Base-by-base conservation (phyloP, 2,797 vertebrate species). In the Sphaeramia orbicularis region DNA sequence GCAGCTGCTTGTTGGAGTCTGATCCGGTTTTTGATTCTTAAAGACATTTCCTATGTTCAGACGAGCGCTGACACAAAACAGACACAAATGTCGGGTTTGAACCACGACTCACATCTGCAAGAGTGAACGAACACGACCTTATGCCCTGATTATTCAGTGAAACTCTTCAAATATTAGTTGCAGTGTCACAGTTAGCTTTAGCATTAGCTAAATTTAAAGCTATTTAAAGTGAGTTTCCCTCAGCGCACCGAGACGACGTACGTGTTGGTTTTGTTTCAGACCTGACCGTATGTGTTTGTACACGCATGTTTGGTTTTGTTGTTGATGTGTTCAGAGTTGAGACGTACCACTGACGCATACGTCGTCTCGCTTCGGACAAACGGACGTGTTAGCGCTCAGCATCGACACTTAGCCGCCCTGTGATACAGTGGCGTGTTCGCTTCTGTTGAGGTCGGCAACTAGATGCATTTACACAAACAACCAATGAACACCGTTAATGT, bases 401-500 rank as follows among this genome's bases (percentile, higher is more conserved):
- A n/a, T n/a, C n/a, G 43, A 66, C 41, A 0, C 18, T 6, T 58
- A 32, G 15, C 37, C 52, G 81, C 79, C 77, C 79, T 80, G 78
- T 86, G 85, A 88, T 69, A 63, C 62, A n/a, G 75, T 71, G 62
- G 55, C 14, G 2, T 1, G 0, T 0, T 8, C 1, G 6, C 72
- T 41, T 73, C 83, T 57, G 83, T 71, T 86, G 86, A 89, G 84
- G 84, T 83, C 86, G 5, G 32, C 35, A 44, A 30, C 27, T 3
- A 30, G 9, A 30, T 14, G n/a, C 10, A 14, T 1, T 12, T 10
- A 7, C 18, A 24, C 16, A 11, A 21, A 12, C 27, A 30, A 27
- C 27, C 3, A 30, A 30, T 27, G 7, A 30, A 4, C 27, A 27
- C 7, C 7, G 3, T 3, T 7, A 30, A 30, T 3, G 27, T 30